Conservation (phyloP, 2,888 invertebrate genomes). For the Oxycera nigricornis region DNA sequence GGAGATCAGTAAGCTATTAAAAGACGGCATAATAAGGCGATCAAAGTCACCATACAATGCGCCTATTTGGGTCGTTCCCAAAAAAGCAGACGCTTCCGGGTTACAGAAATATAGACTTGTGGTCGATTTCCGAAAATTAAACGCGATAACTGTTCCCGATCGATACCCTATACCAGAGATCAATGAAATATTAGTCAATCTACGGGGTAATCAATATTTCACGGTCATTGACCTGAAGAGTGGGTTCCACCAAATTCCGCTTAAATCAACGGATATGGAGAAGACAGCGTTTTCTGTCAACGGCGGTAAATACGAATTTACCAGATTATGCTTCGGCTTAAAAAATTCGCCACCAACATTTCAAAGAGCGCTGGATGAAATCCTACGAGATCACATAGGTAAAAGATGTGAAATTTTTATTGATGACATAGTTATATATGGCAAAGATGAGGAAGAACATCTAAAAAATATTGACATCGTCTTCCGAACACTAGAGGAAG, state of each 20-base stretch:
- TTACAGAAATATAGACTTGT: constrained; percentile 16
- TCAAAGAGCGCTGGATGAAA: background rate
- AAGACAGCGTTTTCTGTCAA: constrained; percentile 11
- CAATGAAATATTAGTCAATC: background rate
- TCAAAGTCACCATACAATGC: constrained; percentile 3
- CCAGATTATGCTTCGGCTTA: background rate
- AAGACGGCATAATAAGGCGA: background rate
- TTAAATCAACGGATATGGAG: constrained; percentile 3
- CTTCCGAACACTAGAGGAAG: background rate
- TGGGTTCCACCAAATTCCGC: background rate
- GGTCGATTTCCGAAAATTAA: constrained; percentile 1
- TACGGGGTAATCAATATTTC: background rate
- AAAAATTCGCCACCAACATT: background rate
- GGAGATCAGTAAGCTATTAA: background rate
- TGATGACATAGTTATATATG: too few species aligned
- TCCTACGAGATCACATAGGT: background rate
- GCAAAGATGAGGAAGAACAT: too few species aligned
- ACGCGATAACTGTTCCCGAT: background rate
- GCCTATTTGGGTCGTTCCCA: background rate
- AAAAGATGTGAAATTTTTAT: background rate
- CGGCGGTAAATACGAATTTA: background rate
- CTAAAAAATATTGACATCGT: background rate
- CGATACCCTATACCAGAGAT: constrained; percentile 7
- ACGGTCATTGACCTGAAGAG: background rate
- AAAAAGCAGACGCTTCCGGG: constrained; percentile 12